A percentile compares a stretch with the other conserved stretches of the same genome.
Evolutionary conservation across 2,797 vertebrate species (phyloP).

Genomic region (Muscicapa comitata): DNA sequence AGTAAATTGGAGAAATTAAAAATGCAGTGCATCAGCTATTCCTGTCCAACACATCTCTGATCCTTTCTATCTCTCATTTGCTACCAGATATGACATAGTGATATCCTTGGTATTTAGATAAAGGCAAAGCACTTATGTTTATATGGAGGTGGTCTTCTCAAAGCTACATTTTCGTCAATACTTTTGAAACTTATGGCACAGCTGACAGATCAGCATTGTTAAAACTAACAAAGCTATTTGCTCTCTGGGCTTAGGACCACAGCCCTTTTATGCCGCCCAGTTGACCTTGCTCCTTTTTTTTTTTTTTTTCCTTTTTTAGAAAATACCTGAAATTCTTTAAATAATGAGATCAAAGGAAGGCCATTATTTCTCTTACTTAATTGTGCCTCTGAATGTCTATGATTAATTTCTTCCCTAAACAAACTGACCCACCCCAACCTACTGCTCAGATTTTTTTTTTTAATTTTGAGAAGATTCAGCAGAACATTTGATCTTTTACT

Average conservation of each 20-base stretch:
- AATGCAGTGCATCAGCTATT: neutral
- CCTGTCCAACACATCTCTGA: neutral
- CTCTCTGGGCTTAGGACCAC: neutral
- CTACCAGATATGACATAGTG: neutral
- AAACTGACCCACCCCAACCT: neutral
- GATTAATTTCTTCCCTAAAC: neutral
- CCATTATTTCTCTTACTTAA: neutral
- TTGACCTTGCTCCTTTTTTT: neutral
- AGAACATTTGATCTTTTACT: neutral
- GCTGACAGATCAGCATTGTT: neutral
- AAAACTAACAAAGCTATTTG: neutral
- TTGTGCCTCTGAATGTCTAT: neutral
- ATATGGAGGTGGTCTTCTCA: neutral
- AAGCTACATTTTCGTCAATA: neutral
- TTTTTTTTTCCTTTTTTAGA: neutral
- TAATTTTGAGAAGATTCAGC: neutral
- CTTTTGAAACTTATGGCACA: neutral
- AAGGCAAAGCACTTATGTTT: conserved; percentile 19
- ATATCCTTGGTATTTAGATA: conserved; percentile 30
- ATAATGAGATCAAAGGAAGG: neutral
- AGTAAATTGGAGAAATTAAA: conserved; percentile 27
- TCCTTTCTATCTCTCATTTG: neutral
- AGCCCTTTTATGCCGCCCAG: neutral
- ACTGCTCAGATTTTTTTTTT: neutral
- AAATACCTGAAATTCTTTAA: neutral